A percentile compares a stretch with the other conserved stretches of the same genome.
These are phyloP conservation scores for Circaetus cinerascens DNA, from an alignment of 2,113 vertebrate genomes.

Conservation along the genomic window DNA sequence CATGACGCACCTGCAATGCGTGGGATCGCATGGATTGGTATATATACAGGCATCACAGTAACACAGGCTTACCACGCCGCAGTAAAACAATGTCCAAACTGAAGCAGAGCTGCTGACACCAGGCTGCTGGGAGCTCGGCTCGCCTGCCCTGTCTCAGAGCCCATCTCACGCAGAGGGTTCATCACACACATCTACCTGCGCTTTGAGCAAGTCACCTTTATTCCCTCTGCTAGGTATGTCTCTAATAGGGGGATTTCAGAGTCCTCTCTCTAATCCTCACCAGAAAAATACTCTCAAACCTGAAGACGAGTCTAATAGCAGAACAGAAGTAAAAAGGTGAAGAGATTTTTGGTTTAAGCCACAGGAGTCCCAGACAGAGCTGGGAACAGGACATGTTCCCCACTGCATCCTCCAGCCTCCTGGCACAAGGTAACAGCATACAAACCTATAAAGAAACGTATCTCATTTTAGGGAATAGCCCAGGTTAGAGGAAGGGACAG, in stretches of 20 bases:
- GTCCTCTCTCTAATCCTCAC: not conserved
- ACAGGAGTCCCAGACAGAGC: not conserved
- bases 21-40: rapidly evolving
- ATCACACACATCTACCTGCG: rapidly evolving
- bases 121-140: not conserved
- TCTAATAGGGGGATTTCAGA: not conserved
- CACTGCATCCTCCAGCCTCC: not conserved
- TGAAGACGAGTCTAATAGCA: not conserved
- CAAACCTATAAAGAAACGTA: rapidly evolving
- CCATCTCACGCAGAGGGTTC: not conserved
- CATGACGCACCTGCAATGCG: rapidly evolving
- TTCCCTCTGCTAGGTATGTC: not conserved
- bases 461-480: not conserved
- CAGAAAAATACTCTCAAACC: not conserved
- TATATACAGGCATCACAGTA: rapidly evolving
- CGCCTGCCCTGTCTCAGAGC: not conserved
- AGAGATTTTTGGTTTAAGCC: not conserved
- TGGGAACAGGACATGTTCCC: not conserved
- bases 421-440: rapidly evolving
- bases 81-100: not conserved
- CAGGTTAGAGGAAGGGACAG: not conserved
- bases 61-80: rapidly evolving
- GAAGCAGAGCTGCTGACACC: not conserved
- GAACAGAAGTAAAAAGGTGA: not conserved
- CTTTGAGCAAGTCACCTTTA: not conserved